Evolutionary conservation across 2,113 vertebrate species (phyloP).

Genomic region (Campylomormyrus numenius): DNA sequence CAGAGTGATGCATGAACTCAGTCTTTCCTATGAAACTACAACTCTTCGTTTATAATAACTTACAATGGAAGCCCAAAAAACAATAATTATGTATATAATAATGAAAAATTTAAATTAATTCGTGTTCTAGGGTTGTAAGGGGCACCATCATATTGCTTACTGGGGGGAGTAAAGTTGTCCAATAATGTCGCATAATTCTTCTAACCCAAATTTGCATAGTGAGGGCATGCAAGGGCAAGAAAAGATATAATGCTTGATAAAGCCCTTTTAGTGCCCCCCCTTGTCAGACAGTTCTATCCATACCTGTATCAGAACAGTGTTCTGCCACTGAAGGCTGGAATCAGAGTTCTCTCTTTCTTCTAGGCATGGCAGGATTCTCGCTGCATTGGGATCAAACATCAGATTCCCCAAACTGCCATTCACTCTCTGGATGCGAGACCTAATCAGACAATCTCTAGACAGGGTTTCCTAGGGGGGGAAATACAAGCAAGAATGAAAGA

Average conservation of each 20-base stretch:
- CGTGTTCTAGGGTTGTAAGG: not conserved
- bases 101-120: not conserved
- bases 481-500: not conserved
- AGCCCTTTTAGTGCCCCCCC: not conserved
- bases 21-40: not conserved
- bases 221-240: not conserved
- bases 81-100: not conserved
- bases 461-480: constrained; percentile 28
- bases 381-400: constrained; percentile 50
- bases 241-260: not conserved
- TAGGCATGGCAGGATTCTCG: constrained; percentile 29
- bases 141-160: not conserved
- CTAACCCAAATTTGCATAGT: not conserved
- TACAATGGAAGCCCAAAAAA: not conserved
- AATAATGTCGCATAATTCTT: not conserved
- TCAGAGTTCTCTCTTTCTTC: constrained; percentile 33
- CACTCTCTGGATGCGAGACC: constrained; percentile 51
- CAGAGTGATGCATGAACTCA: not conserved
- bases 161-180: not conserved
- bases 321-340: constrained; percentile 56
- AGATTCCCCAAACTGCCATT: constrained; percentile 56
- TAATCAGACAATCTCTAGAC: constrained; percentile 37
- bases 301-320: constrained; percentile 54
- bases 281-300: not conserved
- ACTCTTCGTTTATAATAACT: not conserved